phyloP scores from a whole-genome alignment of 2,797 vertebrate species.

The Smutsia temminckii region DNA sequence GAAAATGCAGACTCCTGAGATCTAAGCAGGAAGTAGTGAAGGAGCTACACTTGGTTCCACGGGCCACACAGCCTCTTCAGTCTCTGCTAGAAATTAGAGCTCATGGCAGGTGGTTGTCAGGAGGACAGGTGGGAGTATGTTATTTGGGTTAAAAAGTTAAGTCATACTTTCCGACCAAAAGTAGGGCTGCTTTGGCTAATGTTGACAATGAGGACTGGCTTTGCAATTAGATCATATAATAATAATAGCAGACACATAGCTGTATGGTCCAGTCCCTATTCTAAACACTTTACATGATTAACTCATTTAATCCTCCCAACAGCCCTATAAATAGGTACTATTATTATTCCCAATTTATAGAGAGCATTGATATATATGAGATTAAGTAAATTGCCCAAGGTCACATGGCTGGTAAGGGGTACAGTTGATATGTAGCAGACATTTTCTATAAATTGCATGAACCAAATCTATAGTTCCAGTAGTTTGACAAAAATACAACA shows the following conservation, averaged over 20 bases:
- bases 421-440: neutral
- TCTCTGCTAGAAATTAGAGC: neutral
- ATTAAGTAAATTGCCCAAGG: neutral
- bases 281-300: neutral
- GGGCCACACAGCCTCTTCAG: neutral
- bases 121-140: neutral
- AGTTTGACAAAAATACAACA: neutral
- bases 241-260: neutral
- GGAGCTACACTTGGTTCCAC: neutral
- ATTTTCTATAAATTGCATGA: neutral
- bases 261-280: neutral
- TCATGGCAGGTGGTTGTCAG: neutral
- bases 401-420: neutral
- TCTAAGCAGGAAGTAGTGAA: neutral
- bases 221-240: neutral
- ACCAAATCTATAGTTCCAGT: neutral
- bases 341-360: neutral
- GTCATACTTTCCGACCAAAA: neutral
- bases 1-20: neutral
- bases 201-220: neutral
- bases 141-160: slow-evolving; percentile 15
- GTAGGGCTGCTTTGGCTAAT: neutral
- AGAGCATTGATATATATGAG: neutral
- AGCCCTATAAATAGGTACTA: neutral
- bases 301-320: neutral